phyloP scores from a whole-genome alignment of 2,797 vertebrate species.

The Channallabes apus region DNA sequence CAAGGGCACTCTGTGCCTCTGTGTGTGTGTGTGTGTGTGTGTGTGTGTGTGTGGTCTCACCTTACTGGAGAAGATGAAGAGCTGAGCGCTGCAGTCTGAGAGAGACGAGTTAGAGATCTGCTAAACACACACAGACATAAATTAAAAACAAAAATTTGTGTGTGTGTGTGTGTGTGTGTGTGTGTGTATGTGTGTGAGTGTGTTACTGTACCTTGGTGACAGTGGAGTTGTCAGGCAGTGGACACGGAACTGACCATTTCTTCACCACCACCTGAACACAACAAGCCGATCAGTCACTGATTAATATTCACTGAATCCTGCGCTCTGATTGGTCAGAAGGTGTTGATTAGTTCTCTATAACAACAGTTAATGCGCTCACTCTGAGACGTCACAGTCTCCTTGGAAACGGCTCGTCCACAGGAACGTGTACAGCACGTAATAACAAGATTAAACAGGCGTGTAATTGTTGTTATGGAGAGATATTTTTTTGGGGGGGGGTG shows the following conservation, averaged over 20 bases:
- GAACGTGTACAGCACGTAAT: neutral
- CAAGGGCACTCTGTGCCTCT: neutral
- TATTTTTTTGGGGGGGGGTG: too few species aligned
- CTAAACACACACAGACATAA: conserved; percentile 43
- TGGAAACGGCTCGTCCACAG: neutral
- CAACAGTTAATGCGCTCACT: neutral
- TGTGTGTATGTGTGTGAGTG: conserved; percentile 49
- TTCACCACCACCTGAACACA: conserved; percentile 83
- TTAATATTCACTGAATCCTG: neutral
- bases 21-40: conserved; percentile 39
- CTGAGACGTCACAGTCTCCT: too few species aligned
- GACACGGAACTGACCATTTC: conserved; percentile 92
- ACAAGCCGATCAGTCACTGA: neutral
- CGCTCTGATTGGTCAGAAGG: neutral
- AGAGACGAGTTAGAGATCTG: conserved; percentile 83
- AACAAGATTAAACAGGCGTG: neutral
- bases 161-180: neutral
- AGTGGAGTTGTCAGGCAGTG: conserved; percentile 76
- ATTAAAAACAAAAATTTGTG: neutral
- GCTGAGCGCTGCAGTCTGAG: conserved; percentile 85
- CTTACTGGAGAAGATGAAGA: conserved; percentile 90
- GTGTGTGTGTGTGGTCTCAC: conserved; percentile 64
- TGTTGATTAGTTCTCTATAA: neutral
- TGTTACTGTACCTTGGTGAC: too few species aligned
- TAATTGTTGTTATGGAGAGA: neutral